Conservation (phyloP, 2,888 invertebrate genomes). For the Drosophila tripunctata region DNA sequence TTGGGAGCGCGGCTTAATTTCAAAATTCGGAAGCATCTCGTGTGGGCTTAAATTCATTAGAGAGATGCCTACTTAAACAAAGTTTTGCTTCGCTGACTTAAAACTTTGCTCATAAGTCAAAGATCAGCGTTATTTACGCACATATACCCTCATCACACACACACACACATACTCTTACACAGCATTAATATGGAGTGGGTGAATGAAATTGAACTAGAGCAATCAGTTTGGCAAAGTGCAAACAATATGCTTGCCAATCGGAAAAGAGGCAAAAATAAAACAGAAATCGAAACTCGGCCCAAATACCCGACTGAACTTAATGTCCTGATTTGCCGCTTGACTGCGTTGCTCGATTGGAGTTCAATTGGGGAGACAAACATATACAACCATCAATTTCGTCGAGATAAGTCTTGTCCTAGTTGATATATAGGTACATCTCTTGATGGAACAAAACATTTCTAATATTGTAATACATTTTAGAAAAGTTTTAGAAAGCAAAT, state of each 20-base stretch:
- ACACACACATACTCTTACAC: conserved; percentile 3
- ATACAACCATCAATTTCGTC: not conserved
- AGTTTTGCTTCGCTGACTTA: conserved; percentile 47
- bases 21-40: conserved; percentile 29
- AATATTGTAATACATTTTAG: not conserved
- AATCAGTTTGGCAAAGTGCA: conserved; percentile 48
- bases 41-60: conserved; percentile 48
- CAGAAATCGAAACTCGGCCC: conserved; percentile 24
- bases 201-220: conserved; percentile 14
- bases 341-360: conserved; percentile 25
- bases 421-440: not conserved
- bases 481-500: too few species aligned
- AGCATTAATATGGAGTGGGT: not conserved
- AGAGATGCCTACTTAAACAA: conserved; percentile 43
- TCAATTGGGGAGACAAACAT: conserved; percentile 29
- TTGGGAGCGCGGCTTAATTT: conserved; percentile 52
- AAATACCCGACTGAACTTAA: conserved; percentile 18
- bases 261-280: not conserved
- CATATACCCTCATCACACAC: conserved; percentile 13
- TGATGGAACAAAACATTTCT: not conserved
- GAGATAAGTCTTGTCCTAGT: not conserved
- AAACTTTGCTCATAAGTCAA: conserved; percentile 61
- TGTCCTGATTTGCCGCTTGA: conserved; percentile 46
- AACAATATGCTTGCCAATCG: conserved; percentile 40
- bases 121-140: conserved; percentile 60